Evolutionary conservation across 2,113 vertebrate species (phyloP).

Genomic region (Myxocyprinus asiaticus): DNA sequence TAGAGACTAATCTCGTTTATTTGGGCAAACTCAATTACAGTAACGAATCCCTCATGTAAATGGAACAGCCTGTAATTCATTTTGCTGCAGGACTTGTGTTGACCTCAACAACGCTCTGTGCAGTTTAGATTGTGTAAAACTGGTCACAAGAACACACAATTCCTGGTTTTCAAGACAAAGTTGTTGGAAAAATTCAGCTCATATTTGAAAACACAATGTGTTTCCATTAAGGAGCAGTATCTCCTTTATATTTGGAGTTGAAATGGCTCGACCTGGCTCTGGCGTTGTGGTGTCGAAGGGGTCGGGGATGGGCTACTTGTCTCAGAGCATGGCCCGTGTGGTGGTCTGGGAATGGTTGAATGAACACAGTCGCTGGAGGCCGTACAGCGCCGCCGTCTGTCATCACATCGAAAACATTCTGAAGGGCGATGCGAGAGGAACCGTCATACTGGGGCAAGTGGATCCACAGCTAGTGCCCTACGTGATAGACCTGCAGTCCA

Average conservation of each 20-base stretch:
- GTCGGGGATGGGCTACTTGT: conserved; percentile 78
- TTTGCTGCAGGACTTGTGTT: background rate
- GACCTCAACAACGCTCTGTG: background rate
- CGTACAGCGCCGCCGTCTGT: conserved; percentile 89
- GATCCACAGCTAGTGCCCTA: conserved; percentile 90
- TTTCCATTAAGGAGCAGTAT: too few relatives aligned
- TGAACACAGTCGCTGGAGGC: conserved; percentile 91
- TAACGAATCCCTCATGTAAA: background rate
- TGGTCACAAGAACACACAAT: too few relatives aligned
- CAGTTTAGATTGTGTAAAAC: background rate
- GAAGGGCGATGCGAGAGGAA: conserved; percentile 86
- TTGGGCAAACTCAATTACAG: conserved; percentile 18
- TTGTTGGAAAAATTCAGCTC: too few relatives aligned
- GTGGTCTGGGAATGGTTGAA: conserved; percentile 98
- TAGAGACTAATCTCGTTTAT: conserved; percentile 23
- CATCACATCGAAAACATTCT: conserved; percentile 94
- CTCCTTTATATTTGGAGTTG: too few relatives aligned
- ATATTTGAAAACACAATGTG: too few relatives aligned
- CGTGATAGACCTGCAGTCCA: conserved; percentile 93
- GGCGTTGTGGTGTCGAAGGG: conserved; percentile 66
- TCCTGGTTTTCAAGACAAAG: too few relatives aligned
- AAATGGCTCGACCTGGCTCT: conserved; percentile 74
- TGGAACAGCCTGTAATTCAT: background rate
- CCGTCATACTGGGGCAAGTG: conserved; percentile 90
- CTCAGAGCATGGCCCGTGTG: conserved; percentile 89